Conservation (phyloP, 1,140 invertebrate species). For the Caerostris extrusa region DNA sequence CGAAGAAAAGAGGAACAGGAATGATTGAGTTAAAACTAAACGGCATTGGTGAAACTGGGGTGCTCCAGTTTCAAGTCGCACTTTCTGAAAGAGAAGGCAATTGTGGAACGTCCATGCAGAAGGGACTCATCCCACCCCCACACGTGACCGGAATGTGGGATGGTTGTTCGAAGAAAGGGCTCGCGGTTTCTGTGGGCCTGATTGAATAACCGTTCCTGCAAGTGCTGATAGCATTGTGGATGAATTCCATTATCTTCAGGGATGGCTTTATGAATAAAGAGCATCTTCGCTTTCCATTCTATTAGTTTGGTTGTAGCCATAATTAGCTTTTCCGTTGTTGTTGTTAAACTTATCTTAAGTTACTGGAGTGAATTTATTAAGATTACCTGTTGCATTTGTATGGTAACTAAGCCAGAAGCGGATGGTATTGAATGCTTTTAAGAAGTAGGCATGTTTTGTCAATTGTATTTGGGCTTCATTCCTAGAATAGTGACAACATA, state of each 20-base stretch:
- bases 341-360: too few species aligned
- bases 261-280: background rate
- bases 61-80: slow-evolving; percentile 40
- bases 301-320: too few species aligned
- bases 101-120: slow-evolving; percentile 17
- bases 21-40: slow-evolving; percentile 52
- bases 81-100: background rate
- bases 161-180: background rate
- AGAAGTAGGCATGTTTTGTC: too few species aligned
- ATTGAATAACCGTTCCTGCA: background rate
- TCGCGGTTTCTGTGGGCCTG: background rate
- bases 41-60: slow-evolving; percentile 11
- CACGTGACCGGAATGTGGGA: background rate
- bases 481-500: too few species aligned
- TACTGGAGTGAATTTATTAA: too few species aligned
- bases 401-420: too few species aligned
- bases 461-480: too few species aligned
- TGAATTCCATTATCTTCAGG: background rate
- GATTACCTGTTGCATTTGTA: too few species aligned
- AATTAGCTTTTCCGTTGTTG: too few species aligned
- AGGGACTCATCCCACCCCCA: background rate
- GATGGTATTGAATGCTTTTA: too few species aligned
- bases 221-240: background rate
- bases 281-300: too few species aligned
- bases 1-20: background rate